These are phyloP conservation scores for Gari tellinella DNA, from an alignment of 2,888 invertebrate genomes.

Conservation along the genomic window DNA sequence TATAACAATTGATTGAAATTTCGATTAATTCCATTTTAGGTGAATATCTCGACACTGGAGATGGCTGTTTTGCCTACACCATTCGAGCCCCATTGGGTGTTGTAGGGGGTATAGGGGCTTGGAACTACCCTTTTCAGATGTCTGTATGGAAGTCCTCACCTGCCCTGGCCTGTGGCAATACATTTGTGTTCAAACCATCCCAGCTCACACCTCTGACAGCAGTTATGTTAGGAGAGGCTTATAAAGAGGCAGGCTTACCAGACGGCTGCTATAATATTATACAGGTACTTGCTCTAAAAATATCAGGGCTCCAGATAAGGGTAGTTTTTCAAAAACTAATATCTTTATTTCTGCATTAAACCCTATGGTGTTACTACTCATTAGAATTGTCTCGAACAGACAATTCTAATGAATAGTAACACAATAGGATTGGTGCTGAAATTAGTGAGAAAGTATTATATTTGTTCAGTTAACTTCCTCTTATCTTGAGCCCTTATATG, in stretches of 20 bases:
- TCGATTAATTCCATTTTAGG: too few relatives aligned
- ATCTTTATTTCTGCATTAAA: too few relatives aligned
- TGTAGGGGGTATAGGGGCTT: constrained; percentile 86
- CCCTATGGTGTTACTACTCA: too few relatives aligned
- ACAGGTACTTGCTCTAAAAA: constrained; percentile 82
- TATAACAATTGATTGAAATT: background rate
- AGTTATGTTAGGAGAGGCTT: constrained; percentile 86
- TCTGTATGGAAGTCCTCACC: constrained; percentile 86
- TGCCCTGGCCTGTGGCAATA: constrained; percentile 86
- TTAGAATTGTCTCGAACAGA: too few relatives aligned
- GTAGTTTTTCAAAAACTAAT: too few relatives aligned
- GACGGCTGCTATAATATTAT: constrained; percentile 86
- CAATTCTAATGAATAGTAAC: too few relatives aligned
- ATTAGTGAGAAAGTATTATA: too few relatives aligned
- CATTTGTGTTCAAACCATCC: constrained; percentile 87
- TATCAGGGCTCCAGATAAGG: too few relatives aligned
- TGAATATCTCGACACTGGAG: constrained; percentile 84
- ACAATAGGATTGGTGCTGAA: too few relatives aligned
- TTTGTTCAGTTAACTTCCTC: too few relatives aligned
- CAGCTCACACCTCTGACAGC: constrained; percentile 86
- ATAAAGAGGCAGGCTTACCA: constrained; percentile 86
- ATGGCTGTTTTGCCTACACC: constrained; percentile 86
- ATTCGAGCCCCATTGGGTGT: constrained; percentile 86
- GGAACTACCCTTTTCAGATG: constrained; percentile 87
- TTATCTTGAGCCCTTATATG: too few relatives aligned